Evolutionary conservation across 2,888 invertebrate genomes (phyloP).

Genomic region (Allolobophora icterica): DNA sequence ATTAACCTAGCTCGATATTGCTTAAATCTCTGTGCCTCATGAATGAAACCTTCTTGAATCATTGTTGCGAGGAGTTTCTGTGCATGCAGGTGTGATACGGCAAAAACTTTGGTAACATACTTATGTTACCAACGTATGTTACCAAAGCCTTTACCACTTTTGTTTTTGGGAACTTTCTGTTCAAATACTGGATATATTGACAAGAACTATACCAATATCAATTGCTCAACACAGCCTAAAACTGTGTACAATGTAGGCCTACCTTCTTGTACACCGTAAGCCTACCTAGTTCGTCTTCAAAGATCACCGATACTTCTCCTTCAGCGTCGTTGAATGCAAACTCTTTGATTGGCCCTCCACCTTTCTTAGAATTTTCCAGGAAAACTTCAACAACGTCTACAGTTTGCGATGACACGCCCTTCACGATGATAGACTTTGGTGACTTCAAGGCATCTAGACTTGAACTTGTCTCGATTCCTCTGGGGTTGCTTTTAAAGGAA

Average conservation of each 20-base stretch:
- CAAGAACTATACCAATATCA: background rate
- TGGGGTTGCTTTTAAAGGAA: too few species aligned
- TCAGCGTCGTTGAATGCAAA: background rate
- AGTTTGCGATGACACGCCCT: background rate
- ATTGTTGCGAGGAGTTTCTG: too few species aligned
- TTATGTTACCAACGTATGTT: too few species aligned
- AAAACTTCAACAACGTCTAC: background rate
- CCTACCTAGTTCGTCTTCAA: conserved; percentile 5
- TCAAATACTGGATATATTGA: too few species aligned
- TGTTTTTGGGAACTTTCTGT: too few species aligned
- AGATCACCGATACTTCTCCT: background rate
- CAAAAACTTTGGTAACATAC: too few species aligned
- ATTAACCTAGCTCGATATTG: too few species aligned
- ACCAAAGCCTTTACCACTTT: too few species aligned
- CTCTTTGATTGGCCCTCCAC: background rate
- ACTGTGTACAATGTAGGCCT: background rate
- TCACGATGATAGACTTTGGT: background rate
- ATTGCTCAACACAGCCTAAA: background rate
- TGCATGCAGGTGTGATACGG: too few species aligned
- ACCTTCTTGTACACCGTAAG: background rate
- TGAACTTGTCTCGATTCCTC: background rate
- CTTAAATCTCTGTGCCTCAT: too few species aligned
- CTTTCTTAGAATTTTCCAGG: background rate
- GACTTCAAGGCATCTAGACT: background rate
- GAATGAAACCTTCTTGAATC: too few species aligned